A percentile compares a stretch with the other conserved stretches of the same genome.
phyloP scores from a whole-genome alignment of 2,888 invertebrate genomes.

The Latrodectus hesperus region DNA sequence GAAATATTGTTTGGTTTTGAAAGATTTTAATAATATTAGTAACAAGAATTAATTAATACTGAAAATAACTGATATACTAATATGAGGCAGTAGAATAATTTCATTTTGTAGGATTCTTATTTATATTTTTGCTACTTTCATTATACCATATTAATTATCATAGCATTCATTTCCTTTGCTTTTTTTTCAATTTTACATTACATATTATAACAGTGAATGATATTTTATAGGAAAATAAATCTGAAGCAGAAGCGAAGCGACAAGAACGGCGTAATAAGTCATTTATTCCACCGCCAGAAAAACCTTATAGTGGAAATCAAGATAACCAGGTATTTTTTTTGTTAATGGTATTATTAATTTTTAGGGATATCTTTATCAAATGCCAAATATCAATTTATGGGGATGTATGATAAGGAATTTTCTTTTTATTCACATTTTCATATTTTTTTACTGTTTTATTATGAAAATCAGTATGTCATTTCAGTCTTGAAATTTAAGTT shows the following conservation, averaged over 20 bases:
- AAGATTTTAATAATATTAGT: too few relatives aligned
- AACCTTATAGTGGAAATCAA: conserved; percentile 37
- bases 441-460: background rate
- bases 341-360: background rate
- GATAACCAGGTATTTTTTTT: conserved; percentile 9
- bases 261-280: conserved; percentile 86
- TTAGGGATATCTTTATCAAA: background rate
- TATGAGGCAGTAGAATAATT: background rate
- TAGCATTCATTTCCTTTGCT: background rate
- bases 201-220: conserved; percentile 35
- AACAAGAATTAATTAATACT: background rate
- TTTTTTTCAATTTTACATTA: background rate
- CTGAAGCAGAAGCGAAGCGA: conserved; percentile 81
- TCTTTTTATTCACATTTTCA: background rate
- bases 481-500: background rate
- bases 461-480: background rate
- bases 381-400: background rate
- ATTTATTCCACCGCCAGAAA: conserved; percentile 87
- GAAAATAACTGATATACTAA: background rate
- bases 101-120: background rate
- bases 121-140: background rate
- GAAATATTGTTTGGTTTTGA: too few relatives aligned
- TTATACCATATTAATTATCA: background rate
- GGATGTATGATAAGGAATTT: background rate
- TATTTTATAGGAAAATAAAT: conserved; percentile 72